phyloP scores from a whole-genome alignment of 2,888 invertebrate species.

The Mesopsocus fuscifrons region DNA sequence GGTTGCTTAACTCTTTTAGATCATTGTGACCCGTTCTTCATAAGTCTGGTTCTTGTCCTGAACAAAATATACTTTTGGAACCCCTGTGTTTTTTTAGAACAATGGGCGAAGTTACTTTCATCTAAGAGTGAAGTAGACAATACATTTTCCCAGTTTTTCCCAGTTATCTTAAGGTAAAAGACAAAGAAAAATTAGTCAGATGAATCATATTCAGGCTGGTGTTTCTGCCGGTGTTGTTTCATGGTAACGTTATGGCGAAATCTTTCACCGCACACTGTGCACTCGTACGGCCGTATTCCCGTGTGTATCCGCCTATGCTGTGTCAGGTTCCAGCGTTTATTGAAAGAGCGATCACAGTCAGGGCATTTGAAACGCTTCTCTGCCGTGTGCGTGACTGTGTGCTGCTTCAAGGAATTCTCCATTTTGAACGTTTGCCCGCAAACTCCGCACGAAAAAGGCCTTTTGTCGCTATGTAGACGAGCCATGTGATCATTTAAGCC shows the following conservation, averaged over 20 bases:
- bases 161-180: too few relatives aligned
- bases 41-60: too few relatives aligned
- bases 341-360: neutral
- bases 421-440: neutral
- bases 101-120: too few relatives aligned
- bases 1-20: too few relatives aligned
- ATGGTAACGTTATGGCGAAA: slow-evolving; percentile 2
- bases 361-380: neutral
- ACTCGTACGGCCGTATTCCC: neutral
- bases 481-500: neutral
- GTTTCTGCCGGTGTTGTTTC: neutral
- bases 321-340: slow-evolving; percentile 6
- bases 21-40: too few relatives aligned
- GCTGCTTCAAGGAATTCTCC: slow-evolving; percentile 1
- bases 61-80: too few relatives aligned
- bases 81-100: too few relatives aligned
- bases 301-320: slow-evolving; percentile 1
- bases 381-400: neutral
- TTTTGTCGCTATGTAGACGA: neutral
- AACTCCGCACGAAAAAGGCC: neutral
- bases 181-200: too few relatives aligned
- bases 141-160: too few relatives aligned
- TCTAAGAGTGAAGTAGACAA: too few relatives aligned
- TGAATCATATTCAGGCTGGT: too few relatives aligned
- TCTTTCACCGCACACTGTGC: neutral